These are phyloP conservation scores for Helostoma temminkii DNA, from an alignment of 2,797 vertebrate genomes.

Conservation along the genomic window DNA sequence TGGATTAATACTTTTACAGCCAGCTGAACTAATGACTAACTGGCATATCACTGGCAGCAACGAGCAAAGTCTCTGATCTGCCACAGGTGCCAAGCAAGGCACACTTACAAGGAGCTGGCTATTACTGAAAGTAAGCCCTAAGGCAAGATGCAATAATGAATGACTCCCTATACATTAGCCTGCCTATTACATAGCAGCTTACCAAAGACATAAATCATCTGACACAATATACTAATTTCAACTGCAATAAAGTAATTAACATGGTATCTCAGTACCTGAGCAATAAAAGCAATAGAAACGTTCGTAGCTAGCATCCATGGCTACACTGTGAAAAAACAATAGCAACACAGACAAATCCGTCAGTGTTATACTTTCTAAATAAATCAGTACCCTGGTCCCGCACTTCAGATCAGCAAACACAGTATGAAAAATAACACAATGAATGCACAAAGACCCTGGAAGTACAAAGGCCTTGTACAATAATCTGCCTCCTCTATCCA, in stretches of 20 bases:
- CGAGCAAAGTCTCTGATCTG: conserved; percentile 38
- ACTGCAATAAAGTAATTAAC: conserved; percentile 49
- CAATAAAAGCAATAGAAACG: conserved; percentile 21
- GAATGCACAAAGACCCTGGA: conserved; percentile 22
- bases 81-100: conserved; percentile 71
- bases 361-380: conserved; percentile 13
- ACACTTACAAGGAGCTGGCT: conserved; percentile 57
- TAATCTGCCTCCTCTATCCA: conserved; percentile 20
- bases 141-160: conserved; percentile 66
- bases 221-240: conserved; percentile 40
- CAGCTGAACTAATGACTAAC: conserved; percentile 48
- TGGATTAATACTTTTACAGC: conserved; percentile 40
- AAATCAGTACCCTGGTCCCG: background rate
- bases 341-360: conserved; percentile 16
- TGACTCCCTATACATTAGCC: conserved; percentile 63
- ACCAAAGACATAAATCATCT: conserved; percentile 52
- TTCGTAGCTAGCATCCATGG: conserved; percentile 5
- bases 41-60: conserved; percentile 62
- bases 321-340: conserved; percentile 10
- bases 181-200: conserved; percentile 59
- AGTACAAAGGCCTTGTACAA: conserved; percentile 23
- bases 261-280: conserved; percentile 17
- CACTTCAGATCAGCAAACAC: conserved; percentile 26
- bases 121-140: conserved; percentile 75
- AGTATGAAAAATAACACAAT: background rate